phyloP scores from a whole-genome alignment of 2,888 invertebrate species.

The Pachymerium ferrugineum region DNA sequence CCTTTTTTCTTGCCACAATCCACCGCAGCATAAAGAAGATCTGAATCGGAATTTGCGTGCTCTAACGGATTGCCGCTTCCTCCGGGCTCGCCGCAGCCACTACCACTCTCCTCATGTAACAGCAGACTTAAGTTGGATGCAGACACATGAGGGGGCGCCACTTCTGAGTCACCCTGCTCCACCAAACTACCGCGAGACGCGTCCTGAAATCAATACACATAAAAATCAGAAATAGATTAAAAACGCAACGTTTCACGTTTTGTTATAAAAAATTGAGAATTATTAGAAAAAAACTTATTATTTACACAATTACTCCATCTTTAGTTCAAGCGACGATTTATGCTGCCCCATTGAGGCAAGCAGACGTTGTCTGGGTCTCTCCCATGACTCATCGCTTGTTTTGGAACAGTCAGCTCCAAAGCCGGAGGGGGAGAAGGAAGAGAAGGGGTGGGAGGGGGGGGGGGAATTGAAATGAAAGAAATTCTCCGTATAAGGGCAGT shows the following conservation, averaged over 20 bases:
- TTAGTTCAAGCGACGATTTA: not conserved
- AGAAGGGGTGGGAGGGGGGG: not conserved
- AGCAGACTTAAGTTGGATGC: conserved; percentile 33
- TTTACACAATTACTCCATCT: not conserved
- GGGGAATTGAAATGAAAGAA: not conserved
- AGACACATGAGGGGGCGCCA: conserved; percentile 36
- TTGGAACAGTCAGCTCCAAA: not conserved
- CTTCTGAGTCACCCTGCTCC: conserved; percentile 44
- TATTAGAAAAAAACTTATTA: too few species aligned
- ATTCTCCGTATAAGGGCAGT: not conserved
- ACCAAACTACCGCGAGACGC: conserved; percentile 45
- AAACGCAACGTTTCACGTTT: too few species aligned
- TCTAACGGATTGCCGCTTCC: conserved; percentile 19
- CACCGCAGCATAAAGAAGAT: conserved; percentile 40
- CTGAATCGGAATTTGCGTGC: conserved; percentile 36
- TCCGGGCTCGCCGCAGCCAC: conserved; percentile 14
- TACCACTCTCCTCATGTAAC: conserved; percentile 30
- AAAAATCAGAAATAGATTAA: not conserved
- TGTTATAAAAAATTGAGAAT: too few species aligned
- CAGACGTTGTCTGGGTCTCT: conserved; percentile 8
- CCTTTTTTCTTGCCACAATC: conserved; percentile 39
- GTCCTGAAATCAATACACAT: conserved; percentile 39
- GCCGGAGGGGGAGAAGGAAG: not conserved
- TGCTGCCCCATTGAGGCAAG: not conserved
- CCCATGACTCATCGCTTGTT: conserved; percentile 2